phyloP scores from a whole-genome alignment of 2,888 invertebrate species.

The Thumatha senex region DNA sequence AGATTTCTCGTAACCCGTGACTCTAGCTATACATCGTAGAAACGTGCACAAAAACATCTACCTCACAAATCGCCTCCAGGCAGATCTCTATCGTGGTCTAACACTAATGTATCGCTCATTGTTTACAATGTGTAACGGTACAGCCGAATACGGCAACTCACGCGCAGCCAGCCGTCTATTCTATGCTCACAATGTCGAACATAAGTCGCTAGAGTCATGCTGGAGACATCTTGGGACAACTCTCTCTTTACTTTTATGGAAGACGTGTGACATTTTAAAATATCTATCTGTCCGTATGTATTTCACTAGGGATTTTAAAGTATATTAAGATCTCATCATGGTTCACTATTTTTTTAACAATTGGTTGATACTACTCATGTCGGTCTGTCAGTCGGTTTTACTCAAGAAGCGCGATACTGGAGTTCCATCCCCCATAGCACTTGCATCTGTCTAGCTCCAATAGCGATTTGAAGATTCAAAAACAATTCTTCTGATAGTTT shows the following conservation, averaged over 20 bases:
- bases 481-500: no score
- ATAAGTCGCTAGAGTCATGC: slow-evolving; percentile 1
- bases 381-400: no score
- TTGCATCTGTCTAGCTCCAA: no score
- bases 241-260: background rate
- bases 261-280: background rate
- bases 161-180: slow-evolving; percentile 12
- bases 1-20: background rate
- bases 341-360: no score
- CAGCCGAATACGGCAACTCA: slow-evolving; percentile 23
- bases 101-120: slow-evolving; percentile 31
- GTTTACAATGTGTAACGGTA: slow-evolving; percentile 39
- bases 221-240: slow-evolving; percentile 1
- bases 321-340: no score
- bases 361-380: no score
- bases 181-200: slow-evolving; percentile 2
- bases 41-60: slow-evolving; percentile 16
- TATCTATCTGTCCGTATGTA: background rate
- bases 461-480: no score
- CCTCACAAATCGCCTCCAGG: slow-evolving; percentile 27
- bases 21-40: background rate
- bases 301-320: no score
- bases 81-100: slow-evolving; percentile 31
- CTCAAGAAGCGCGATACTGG: no score
- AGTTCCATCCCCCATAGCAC: no score